Evolutionary conservation across 2,797 vertebrate species (phyloP).

Genomic region (Xenentodon cancila): DNA sequence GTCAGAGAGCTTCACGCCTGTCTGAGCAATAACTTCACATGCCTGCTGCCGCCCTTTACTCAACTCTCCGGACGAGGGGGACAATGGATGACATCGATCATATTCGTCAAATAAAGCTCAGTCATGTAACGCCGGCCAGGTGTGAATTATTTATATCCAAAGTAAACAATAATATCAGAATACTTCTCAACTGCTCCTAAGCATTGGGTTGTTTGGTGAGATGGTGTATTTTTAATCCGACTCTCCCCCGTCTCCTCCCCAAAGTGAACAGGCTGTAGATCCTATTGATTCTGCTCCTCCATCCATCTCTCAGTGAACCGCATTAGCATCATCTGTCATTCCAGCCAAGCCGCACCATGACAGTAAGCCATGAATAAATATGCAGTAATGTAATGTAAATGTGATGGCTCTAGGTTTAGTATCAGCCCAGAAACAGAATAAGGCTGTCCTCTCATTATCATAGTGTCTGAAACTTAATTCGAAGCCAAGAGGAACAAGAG

Average conservation of each 20-base stretch:
- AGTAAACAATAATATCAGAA: constrained; percentile 10
- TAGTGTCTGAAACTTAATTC: constrained; percentile 48
- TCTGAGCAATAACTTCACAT: constrained; percentile 42
- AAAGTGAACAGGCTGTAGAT: constrained; percentile 39
- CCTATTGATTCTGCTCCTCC: constrained; percentile 57
- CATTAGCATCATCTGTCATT: constrained; percentile 71
- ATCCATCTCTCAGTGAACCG: constrained; percentile 51
- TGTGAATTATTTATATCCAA: constrained; percentile 14
- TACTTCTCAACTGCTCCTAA: constrained; percentile 4
- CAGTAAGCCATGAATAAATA: constrained; percentile 72
- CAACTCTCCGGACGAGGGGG: constrained; percentile 22
- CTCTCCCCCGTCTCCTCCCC: constrained; percentile 7
- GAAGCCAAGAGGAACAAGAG: constrained; percentile 50
- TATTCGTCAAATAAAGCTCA: constrained; percentile 15
- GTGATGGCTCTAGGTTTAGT: constrained; percentile 62
- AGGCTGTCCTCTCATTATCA: constrained; percentile 59
- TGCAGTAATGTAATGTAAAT: constrained; percentile 74
- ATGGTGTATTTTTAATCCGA: constrained; percentile 17
- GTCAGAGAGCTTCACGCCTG: constrained; percentile 36
- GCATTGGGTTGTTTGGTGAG: constrained; percentile 22
- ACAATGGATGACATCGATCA: constrained; percentile 27
- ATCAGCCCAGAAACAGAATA: constrained; percentile 52
- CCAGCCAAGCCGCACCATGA: constrained; percentile 49
- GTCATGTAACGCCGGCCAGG: neutral
- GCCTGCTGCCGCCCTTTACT: constrained; percentile 35